These are phyloP conservation scores for Epizoanthus fatuus DNA, from an alignment of 92 coral and sea anemone genomes.

Conservation along the genomic window DNA sequence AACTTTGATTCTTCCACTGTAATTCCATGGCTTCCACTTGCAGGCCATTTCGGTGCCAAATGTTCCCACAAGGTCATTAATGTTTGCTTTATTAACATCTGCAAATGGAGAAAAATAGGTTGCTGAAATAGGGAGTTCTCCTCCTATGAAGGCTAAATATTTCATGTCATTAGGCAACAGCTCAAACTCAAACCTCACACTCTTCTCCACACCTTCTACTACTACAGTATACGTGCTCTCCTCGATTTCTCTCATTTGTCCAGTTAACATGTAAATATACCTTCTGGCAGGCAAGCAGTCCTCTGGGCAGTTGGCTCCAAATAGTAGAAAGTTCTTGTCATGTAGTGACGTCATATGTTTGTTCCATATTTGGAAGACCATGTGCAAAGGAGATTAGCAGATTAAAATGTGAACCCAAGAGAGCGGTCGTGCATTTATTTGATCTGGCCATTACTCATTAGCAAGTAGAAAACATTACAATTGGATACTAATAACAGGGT, in stretches of 20 bases:
- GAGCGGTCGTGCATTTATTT: not conserved
- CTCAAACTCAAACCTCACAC: slow-evolving; percentile 21
- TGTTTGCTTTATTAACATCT: not conserved
- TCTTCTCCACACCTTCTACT: slow-evolving; percentile 29
- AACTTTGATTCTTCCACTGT: slow-evolving; percentile 16
- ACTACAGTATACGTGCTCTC: not conserved
- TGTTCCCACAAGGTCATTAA: not conserved
- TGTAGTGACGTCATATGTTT: too few relatives aligned
- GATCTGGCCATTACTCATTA: not conserved
- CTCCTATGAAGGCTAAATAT: slow-evolving; percentile 26
- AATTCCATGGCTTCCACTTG: slow-evolving; percentile 70
- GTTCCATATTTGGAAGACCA: too few relatives aligned
- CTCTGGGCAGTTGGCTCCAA: slow-evolving; percentile 60
- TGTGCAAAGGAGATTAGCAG: not conserved
- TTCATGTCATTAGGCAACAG: slow-evolving; percentile 28
- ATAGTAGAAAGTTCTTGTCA: slow-evolving; percentile 36
- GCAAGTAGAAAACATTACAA: not conserved
- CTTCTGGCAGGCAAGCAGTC: slow-evolving; percentile 28
- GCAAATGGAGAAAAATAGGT: slow-evolving; percentile 32
- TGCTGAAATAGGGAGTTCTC: slow-evolving; percentile 22
- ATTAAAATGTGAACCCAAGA: not conserved
- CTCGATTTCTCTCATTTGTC: slow-evolving; percentile 23
- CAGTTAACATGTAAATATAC: not conserved
- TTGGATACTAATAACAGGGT: too few relatives aligned
- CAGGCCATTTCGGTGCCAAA: slow-evolving; percentile 40